Base-by-base conservation (phyloP, 2,888 invertebrate genomes). In the Eudasyphora cyanicolor region DNA sequence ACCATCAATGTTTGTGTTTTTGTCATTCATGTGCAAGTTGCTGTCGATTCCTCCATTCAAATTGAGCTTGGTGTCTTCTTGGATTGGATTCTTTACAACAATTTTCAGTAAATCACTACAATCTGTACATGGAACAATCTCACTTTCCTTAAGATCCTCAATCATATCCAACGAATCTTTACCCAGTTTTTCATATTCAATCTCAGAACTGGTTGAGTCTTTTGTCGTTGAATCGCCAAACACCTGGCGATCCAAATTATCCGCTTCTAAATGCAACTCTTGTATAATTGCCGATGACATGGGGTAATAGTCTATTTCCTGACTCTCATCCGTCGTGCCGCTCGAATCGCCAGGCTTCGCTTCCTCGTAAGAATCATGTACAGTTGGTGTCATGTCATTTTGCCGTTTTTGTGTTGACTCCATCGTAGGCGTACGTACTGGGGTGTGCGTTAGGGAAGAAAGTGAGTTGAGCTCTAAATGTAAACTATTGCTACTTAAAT, bases 281-380 rank as follows among this genome's bases (percentile, higher is more conserved):
- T 96, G 94, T 0, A 97, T 97, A 93, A 97, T 96, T 2, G 97
- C 96, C 4, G 96, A 97, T 0, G 96, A 96, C 95, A 97, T 96
- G 2, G 97, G 97, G 89, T 96, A 96, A 90, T 97, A 97, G 89
- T 96, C 96, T 85, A 96, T 95, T 89, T 96, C 96, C 87, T 96
- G 95, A 1, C 95, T 95, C 90, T 97, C 96, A 87, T 96, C 96
- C 0, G 96, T 96, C 85, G 96, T 96, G 86, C 94, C 94, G 67
- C 94, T 94, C 2, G 85, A 82, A 82, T 87, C 87, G 5, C 74
- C 75, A 5, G 77, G 24, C 32, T 19, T 8, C 2, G 35, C 45
- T 14, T 5, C 1, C 29, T 67, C 60, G 17, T 38, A 54, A 5
- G 94, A 85, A 94, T 51, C 73, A 4, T 57, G n/a, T 51, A 49